phyloP scores from a whole-genome alignment of 2,113 vertebrate genomes.

The Ceyx melanurus region DNA sequence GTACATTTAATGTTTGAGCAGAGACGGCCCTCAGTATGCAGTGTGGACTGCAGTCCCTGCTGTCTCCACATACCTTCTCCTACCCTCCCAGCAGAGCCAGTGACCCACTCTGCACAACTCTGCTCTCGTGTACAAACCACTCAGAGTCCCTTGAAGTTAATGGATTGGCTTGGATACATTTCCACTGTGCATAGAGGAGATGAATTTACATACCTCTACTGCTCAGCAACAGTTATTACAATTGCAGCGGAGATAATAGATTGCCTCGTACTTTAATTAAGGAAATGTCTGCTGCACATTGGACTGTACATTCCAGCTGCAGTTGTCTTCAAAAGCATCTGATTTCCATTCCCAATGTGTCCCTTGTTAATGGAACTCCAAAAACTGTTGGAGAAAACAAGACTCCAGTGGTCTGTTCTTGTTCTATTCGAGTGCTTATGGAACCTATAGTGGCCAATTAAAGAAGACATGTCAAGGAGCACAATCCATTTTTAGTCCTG shows the following conservation, averaged over 20 bases:
- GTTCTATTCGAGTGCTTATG: background rate
- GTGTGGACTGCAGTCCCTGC: background rate
- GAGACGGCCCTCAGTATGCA: background rate
- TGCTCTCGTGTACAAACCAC: accelerated
- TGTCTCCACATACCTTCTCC: background rate
- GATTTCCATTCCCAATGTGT: background rate
- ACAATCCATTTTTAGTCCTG: background rate
- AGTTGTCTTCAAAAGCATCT: background rate
- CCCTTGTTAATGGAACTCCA: background rate
- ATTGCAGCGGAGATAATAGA: background rate
- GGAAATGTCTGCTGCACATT: background rate
- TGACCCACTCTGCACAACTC: background rate
- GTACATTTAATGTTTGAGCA: accelerated
- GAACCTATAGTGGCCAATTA: accelerated
- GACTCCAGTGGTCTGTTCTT: background rate
- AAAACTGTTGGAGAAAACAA: background rate
- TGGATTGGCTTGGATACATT: background rate
- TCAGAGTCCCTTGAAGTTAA: background rate
- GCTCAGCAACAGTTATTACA: background rate
- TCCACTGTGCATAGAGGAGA: background rate
- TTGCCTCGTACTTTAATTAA: constrained; percentile 5
- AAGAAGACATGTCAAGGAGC: background rate
- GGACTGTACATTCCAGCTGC: background rate
- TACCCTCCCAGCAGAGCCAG: background rate
- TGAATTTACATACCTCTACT: background rate